These are phyloP conservation scores for Blera fallax DNA, from an alignment of 2,888 invertebrate genomes.

Conservation along the genomic window DNA sequence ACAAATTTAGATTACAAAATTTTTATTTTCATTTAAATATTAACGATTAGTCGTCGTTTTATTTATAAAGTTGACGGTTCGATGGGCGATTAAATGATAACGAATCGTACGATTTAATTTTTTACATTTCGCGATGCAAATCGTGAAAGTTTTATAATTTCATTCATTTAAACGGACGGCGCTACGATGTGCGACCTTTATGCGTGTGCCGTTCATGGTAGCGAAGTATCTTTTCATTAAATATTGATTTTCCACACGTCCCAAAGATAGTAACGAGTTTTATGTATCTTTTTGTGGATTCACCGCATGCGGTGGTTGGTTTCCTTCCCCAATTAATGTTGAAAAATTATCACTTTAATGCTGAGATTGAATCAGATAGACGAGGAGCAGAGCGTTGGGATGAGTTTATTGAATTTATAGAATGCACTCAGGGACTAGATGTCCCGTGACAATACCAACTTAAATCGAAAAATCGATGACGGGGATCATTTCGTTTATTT, in stretches of 20 bases:
- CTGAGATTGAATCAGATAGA: background rate
- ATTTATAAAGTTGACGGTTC: constrained; percentile 32
- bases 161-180: constrained; percentile 30
- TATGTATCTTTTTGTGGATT: constrained; percentile 14
- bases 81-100: constrained; percentile 57
- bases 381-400: no score
- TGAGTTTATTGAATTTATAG: background rate
- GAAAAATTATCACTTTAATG: background rate
- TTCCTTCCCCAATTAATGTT: background rate
- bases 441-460: background rate
- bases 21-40: background rate
- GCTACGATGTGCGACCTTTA: constrained; percentile 45
- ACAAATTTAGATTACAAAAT: constrained; percentile 36
- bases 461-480: background rate
- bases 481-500: background rate
- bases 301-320: constrained; percentile 14
- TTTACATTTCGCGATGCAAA: constrained; percentile 33
- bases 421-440: background rate
- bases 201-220: constrained; percentile 42
- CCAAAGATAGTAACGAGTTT: constrained; percentile 16
- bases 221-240: constrained; percentile 20
- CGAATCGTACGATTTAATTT: constrained; percentile 11
- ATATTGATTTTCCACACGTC: constrained; percentile 59
- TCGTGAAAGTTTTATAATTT: constrained; percentile 66
- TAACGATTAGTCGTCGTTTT: constrained; percentile 17